These are phyloP conservation scores for Pammene fasciana DNA, from an alignment of 2,888 invertebrate species.

Conservation along the genomic window DNA sequence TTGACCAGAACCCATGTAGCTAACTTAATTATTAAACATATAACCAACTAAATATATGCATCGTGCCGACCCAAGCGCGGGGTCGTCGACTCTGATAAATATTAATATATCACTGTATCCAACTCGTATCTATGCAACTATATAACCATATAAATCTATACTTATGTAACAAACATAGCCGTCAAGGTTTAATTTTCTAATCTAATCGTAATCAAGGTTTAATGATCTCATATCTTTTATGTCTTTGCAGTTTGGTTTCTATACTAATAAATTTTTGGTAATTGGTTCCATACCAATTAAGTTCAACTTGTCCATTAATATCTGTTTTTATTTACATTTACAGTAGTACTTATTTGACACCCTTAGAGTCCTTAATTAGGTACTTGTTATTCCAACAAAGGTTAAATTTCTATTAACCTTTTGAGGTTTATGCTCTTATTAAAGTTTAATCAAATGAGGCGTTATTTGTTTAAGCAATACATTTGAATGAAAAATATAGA, in stretches of 20 bases:
- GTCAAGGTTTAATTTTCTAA: constrained; percentile 3
- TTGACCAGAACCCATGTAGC: not conserved
- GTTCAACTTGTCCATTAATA: too few relatives aligned
- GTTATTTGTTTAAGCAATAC: constrained; percentile 6
- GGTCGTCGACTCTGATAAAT: constrained; percentile 78
- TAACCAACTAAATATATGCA: constrained; percentile 53
- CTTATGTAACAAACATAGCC: constrained; percentile 1
- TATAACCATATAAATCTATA: constrained; percentile 15
- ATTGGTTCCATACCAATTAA: too few relatives aligned
- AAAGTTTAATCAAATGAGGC: not conserved
- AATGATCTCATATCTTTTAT: too few relatives aligned
- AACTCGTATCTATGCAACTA: constrained; percentile 39
- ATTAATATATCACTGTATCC: constrained; percentile 59
- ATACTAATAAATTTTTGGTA: too few relatives aligned
- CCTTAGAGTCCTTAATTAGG: too few relatives aligned
- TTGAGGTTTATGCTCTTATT: not conserved
- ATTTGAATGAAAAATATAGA: constrained; percentile 8
- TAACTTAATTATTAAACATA: constrained; percentile 41
- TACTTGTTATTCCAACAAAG: not conserved
- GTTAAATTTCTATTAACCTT: not conserved
- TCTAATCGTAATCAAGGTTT: too few relatives aligned
- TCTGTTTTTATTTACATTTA: too few relatives aligned
- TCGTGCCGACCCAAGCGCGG: constrained; percentile 61
- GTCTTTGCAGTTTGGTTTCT: too few relatives aligned
- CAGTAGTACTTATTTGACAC: too few relatives aligned